These are phyloP conservation scores for Coccyzus lansbergi DNA, from an alignment of 2,797 vertebrate species.

Conservation along the genomic window DNA sequence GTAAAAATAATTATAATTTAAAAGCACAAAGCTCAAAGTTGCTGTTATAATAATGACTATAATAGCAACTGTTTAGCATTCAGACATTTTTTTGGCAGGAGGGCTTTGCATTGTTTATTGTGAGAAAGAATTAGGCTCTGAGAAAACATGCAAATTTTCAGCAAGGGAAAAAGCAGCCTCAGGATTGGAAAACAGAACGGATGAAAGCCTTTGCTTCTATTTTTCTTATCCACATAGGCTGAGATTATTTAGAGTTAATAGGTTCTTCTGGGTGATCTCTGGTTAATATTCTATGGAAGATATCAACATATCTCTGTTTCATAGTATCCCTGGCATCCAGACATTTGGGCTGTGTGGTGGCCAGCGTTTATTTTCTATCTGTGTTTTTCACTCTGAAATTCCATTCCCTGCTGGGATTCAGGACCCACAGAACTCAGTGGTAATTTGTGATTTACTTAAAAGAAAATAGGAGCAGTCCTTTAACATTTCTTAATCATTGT, in stretches of 20 bases:
- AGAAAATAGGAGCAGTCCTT: not conserved
- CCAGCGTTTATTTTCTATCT: conserved; percentile 16
- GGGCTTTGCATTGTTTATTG: conserved; percentile 81
- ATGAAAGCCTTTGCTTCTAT: conserved; percentile 11
- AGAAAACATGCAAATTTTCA: conserved; percentile 80
- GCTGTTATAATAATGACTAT: conserved; percentile 75
- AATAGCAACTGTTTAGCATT: conserved; percentile 79
- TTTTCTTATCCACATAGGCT: not conserved
- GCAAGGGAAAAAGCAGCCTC: conserved; percentile 68
- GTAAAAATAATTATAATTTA: conserved; percentile 76
- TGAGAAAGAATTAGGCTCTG: conserved; percentile 79
- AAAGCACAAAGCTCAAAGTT: conserved; percentile 73
- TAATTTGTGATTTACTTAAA: not conserved
- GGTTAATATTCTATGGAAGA: not conserved
- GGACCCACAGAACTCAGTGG: not conserved
- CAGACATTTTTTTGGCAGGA: conserved; percentile 81
- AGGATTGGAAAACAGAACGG: conserved; percentile 62
- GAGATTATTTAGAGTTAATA: conserved; percentile 9
- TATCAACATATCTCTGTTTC: not conserved
- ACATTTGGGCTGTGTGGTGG: not conserved
- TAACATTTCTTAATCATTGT: not conserved
- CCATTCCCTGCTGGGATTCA: not conserved
- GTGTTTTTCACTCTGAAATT: conserved; percentile 23
- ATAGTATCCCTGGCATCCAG: not conserved
- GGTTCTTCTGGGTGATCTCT: not conserved